Percentiles rank a stretch among this genome's conserved stretches.
phyloP scores from a whole-genome alignment of 2,113 vertebrate genomes.

The Leptosomus discolor region DNA sequence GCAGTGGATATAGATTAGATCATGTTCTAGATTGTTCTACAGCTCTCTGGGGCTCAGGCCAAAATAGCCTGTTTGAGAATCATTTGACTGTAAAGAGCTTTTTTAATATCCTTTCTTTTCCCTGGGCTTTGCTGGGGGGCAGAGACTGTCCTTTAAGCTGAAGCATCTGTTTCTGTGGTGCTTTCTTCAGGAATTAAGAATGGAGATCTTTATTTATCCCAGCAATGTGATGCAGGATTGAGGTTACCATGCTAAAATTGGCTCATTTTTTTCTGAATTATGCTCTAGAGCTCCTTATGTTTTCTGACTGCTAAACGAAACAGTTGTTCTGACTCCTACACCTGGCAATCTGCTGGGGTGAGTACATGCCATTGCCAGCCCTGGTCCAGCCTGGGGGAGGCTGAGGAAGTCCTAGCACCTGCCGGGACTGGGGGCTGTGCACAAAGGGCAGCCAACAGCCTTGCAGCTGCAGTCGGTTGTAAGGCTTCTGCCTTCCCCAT shows the following conservation, averaged over 20 bases:
- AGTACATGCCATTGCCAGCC: rapidly evolving
- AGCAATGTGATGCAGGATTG: neutral
- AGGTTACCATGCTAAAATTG: neutral
- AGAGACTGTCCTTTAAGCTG: neutral
- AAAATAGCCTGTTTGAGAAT: neutral
- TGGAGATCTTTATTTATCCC: neutral
- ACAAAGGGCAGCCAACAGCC: neutral
- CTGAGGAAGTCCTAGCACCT: neutral
- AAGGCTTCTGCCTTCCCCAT: neutral
- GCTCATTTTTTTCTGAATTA: neutral
- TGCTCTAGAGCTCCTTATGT: neutral
- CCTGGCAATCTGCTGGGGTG: rapidly evolving
- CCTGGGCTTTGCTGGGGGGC: neutral
- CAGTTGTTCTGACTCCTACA: neutral
- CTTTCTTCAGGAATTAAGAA: neutral
- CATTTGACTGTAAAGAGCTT: neutral
- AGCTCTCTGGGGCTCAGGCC: neutral
- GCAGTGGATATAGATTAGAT: neutral
- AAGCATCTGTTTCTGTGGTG: neutral
- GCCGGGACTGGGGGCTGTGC: rapidly evolving
- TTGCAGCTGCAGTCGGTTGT: rapidly evolving
- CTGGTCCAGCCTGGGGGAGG: neutral
- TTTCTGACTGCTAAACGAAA: neutral
- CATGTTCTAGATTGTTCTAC: neutral
- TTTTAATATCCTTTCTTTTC: neutral